These are phyloP conservation scores for Lacanobia oleracea DNA, from an alignment of 2,888 invertebrate genomes.

Conservation along the genomic window DNA sequence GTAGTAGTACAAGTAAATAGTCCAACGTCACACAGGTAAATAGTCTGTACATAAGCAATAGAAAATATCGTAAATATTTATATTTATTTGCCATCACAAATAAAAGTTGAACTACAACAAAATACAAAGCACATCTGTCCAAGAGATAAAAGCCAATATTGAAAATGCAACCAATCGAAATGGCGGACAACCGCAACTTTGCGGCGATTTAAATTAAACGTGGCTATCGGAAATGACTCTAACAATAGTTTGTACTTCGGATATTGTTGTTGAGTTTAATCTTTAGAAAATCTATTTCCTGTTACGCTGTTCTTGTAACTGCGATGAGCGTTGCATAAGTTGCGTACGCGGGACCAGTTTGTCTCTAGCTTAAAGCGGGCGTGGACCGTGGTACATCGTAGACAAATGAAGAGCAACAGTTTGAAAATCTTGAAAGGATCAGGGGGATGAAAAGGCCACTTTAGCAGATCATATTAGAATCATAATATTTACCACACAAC, in stretches of 20 bases:
- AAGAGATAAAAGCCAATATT: constrained; percentile 12
- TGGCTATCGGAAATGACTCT: constrained; percentile 13
- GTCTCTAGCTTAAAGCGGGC: too few species aligned
- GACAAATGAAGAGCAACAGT: not conserved
- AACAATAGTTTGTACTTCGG: constrained; percentile 1
- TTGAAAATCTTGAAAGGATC: not conserved
- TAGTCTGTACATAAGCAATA: too few species aligned
- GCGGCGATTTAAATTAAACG: constrained; percentile 3
- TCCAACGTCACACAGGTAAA: not conserved
- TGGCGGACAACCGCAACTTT: not conserved
- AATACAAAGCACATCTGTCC: not conserved
- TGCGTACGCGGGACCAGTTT: too few species aligned
- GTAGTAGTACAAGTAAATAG: not conserved
- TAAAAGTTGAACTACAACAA: not conserved
- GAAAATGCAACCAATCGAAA: not conserved
- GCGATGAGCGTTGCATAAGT: too few species aligned
- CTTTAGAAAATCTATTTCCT: constrained; percentile 21
- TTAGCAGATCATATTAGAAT: too few species aligned
- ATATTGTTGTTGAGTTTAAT: constrained; percentile 15
- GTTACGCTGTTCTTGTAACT: not conserved
- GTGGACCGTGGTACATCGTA: not conserved
- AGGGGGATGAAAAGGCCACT: too few species aligned
- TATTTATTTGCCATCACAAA: not conserved
- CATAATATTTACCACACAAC: too few species aligned
- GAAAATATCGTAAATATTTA: too few species aligned